Percentiles rank a stretch among this genome's conserved stretches.
phyloP scores from a whole-genome alignment of 1,140 invertebrate species.

The Hyles vespertilio region DNA sequence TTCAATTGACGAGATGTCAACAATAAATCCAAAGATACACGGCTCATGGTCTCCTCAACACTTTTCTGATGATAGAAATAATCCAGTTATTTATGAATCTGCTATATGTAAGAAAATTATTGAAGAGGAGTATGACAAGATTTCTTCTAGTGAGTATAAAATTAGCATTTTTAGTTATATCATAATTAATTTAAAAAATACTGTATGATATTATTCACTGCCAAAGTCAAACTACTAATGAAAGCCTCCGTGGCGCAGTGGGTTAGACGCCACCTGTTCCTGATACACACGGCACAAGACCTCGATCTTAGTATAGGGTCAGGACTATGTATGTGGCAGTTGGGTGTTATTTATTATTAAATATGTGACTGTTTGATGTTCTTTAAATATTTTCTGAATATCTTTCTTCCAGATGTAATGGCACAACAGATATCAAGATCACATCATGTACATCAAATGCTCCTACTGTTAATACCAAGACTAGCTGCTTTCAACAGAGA shows the following conservation, averaged over 20 bases:
- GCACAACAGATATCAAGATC: conserved; percentile 86
- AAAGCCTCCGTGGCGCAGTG: too few species aligned
- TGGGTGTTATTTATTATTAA: not conserved
- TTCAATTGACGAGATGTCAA: conserved; percentile 74
- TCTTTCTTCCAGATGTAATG: conserved; percentile 80
- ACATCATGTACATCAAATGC: conserved; percentile 89
- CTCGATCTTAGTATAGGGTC: too few species aligned
- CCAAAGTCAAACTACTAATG: too few species aligned
- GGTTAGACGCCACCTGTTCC: too few species aligned
- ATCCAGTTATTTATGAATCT: conserved; percentile 84
- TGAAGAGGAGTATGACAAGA: conserved; percentile 88
- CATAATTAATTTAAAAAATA: too few species aligned
- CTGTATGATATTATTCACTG: too few species aligned
- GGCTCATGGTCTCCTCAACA: conserved; percentile 78
- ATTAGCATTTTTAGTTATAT: not conserved
- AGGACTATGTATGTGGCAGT: too few species aligned
- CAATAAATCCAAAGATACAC: conserved; percentile 73
- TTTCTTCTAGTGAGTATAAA: conserved; percentile 77
- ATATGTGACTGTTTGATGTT: not conserved
- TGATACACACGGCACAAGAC: too few species aligned
- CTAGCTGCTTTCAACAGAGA: conserved; percentile 94
- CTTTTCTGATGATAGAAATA: conserved; percentile 76
- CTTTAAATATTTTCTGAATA: not conserved
- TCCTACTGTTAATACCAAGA: conserved; percentile 92
- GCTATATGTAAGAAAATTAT: conserved; percentile 90